phyloP scores from a whole-genome alignment of 2,888 invertebrate species.

The Homarus gammarus region DNA sequence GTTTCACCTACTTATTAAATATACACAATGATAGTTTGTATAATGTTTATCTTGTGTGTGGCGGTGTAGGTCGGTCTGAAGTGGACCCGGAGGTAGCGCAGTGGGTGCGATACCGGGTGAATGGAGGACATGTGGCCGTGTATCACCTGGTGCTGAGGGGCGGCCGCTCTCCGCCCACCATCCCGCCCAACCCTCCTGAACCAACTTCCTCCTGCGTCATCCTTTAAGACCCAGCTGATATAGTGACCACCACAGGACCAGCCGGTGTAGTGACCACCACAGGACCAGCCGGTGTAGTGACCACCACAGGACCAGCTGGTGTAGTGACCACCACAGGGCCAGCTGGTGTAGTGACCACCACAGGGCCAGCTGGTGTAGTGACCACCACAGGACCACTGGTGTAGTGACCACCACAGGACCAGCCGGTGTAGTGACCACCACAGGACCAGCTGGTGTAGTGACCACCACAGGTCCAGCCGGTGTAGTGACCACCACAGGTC shows the following conservation, averaged over 20 bases:
- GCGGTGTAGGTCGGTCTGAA: background rate
- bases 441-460: too few species aligned
- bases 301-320: background rate
- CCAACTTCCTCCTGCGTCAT: constrained; percentile 21
- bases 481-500: background rate
- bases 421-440: too few species aligned
- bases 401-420: too few species aligned
- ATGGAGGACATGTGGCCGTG: constrained; percentile 36
- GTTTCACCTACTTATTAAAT: too few species aligned
- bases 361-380: too few species aligned
- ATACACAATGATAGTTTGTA: too few species aligned
- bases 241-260: background rate
- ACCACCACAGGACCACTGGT: too few species aligned
- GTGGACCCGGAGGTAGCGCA: constrained; percentile 13
- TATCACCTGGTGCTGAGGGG: constrained; percentile 28
- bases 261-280: too few species aligned
- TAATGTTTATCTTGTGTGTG: too few species aligned
- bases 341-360: too few species aligned
- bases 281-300: background rate
- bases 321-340: too few species aligned
- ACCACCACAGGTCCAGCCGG: background rate
- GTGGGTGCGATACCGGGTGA: constrained; percentile 21
- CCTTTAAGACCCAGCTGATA: constrained; percentile 20
- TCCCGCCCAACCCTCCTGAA: background rate
- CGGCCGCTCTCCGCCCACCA: constrained; percentile 42